These are phyloP conservation scores for Leptura quadrifasciata DNA, from an alignment of 2,888 invertebrate species.

Conservation along the genomic window DNA sequence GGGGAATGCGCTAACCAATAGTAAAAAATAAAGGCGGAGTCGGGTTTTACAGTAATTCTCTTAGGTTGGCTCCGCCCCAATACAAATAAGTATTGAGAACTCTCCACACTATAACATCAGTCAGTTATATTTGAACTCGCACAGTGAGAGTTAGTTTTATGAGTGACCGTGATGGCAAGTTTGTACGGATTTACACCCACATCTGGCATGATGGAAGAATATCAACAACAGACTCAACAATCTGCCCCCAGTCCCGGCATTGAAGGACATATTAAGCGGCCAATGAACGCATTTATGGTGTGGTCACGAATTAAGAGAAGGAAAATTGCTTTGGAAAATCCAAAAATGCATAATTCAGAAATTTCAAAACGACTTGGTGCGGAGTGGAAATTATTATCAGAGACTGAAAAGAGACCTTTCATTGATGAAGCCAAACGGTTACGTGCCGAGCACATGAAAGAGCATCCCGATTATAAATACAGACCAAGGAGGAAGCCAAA, in stretches of 20 bases:
- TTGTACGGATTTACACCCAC: conserved; percentile 66
- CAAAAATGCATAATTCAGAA: conserved; percentile 93
- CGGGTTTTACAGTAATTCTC: conserved; percentile 63
- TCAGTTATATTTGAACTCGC: conserved; percentile 58
- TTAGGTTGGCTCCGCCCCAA: conserved; percentile 62
- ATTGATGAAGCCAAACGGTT: conserved; percentile 96
- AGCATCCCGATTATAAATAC: conserved; percentile 94
- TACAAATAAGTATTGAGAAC: conserved; percentile 62
- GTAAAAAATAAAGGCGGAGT: conserved; percentile 69
- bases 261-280: conserved; percentile 93
- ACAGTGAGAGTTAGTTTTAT: conserved; percentile 49
- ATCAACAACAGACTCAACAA: conserved; percentile 60
- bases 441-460: conserved; percentile 91
- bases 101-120: conserved; percentile 61
- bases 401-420: conserved; percentile 92
- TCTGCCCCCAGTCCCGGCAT: conserved; percentile 46
- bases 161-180: conserved; percentile 62
- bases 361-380: conserved; percentile 94
- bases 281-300: conserved; percentile 99
- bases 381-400: conserved; percentile 93
- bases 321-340: conserved; percentile 95
- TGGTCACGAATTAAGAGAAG: conserved; percentile 95
- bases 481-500: conserved; percentile 90
- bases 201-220: conserved; percentile 67
- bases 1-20: conserved; percentile 68